These are phyloP conservation scores for Aphelenchoides besseyi DNA, from an alignment of 1,140 invertebrate genomes.

Conservation along the genomic window DNA sequence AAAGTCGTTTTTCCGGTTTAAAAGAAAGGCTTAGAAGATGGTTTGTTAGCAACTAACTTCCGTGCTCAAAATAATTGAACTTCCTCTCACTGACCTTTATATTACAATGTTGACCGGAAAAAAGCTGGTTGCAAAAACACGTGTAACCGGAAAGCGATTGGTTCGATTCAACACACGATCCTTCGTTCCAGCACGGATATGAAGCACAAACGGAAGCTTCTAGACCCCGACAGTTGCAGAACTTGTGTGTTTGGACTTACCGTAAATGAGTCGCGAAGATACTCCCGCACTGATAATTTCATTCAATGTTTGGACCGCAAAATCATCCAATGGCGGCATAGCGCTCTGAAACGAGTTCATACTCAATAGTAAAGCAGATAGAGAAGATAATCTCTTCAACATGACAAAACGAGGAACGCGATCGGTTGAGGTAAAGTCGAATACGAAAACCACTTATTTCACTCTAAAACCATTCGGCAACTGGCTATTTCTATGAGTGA, in stretches of 20 bases:
- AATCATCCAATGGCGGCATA: conserved; percentile 21
- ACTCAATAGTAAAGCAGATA: no score
- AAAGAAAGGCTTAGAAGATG: neutral
- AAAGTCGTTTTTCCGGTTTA: neutral
- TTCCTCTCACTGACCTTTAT: conserved; percentile 6
- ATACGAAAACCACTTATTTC: no score
- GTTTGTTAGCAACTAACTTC: neutral
- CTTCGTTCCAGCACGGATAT: conserved; percentile 38
- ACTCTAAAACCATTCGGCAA: no score
- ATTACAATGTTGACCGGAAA: conserved; percentile 29
- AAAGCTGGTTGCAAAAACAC: conserved; percentile 27
- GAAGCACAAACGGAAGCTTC: conserved; percentile 29
- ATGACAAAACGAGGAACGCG: no score
- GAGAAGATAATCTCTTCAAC: no score
- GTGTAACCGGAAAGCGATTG: conserved; percentile 21
- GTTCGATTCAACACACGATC: conserved; percentile 29
- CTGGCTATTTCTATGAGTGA: no score
- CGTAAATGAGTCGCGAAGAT: conserved; percentile 33
- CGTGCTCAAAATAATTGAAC: neutral
- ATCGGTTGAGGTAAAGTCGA: no score
- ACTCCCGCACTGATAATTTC: conserved; percentile 36
- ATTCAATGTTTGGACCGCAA: conserved; percentile 27
- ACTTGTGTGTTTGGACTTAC: conserved; percentile 3
- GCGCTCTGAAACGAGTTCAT: no score
- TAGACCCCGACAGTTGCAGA: neutral